Base-by-base conservation (phyloP, 2,797 vertebrate genomes). In the Myotis pilosus region DNA sequence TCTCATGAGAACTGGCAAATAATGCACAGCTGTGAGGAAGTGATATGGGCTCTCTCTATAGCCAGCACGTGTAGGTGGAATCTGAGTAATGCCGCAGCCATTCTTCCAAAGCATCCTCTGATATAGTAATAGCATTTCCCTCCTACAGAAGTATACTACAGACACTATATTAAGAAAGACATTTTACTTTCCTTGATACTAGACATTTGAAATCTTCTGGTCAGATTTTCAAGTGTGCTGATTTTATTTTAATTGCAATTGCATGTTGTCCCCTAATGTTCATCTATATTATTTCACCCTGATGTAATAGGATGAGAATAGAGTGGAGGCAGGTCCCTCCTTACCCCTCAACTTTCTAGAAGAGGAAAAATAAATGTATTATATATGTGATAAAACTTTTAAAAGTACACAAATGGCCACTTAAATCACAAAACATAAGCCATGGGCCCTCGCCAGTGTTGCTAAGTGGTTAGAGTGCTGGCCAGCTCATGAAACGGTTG, bases 191-290 rank as follows among this genome's bases (percentile, higher is more conserved):
- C 30, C 60, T 68, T 80, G n/a, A 55, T 36, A 23, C n/a, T 76
- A 82, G 33, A 85, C n/a, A n/a, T 47, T 41, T 71, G 12, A 4
- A 4, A 38, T 23, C 33, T 49, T 85, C 69, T 23, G 55, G 15
- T 19, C 49, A 47, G 30, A 83, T 51, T 62, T 44, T n/a, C 72
- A 44, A n/a, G 38, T 0, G 15, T 23, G 66, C 22, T 2, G 6
- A 36, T 36, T 80, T 88, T 60, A 51, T 88, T 30, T 84, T 44
- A 17, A 85, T 66, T 74, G 53, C 71, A 68, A 49, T 38, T 72
- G 41, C 62, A 57, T 89, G 68, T 81, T 82, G 84, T 87, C 94
- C 94, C 33, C 95, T 96, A 22, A 38, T 94, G 95, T 69, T 87
- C 68, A 8, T 60, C 10, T n/a, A 3, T n/a, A 55, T 78, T 64